These are phyloP conservation scores for Ahaetulla prasina DNA, from an alignment of 2,113 vertebrate species.

Conservation along the genomic window DNA sequence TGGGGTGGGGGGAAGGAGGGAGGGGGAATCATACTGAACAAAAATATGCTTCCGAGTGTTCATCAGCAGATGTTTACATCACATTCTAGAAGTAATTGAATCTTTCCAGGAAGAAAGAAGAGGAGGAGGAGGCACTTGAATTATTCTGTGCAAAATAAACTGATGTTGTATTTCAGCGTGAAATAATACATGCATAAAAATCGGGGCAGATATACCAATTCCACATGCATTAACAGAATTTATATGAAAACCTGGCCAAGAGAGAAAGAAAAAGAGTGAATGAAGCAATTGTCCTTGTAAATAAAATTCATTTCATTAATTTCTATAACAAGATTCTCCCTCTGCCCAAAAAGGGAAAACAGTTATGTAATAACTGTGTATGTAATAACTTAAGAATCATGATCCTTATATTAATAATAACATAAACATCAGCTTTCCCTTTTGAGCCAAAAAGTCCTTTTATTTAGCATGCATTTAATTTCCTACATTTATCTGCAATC, in stretches of 20 bases:
- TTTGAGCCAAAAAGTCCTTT: background rate
- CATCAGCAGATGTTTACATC: slow-evolving; percentile 41
- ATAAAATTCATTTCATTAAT: background rate
- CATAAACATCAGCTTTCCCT: background rate
- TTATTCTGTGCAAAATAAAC: slow-evolving; percentile 30
- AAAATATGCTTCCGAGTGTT: slow-evolving; percentile 34
- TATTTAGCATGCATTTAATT: background rate
- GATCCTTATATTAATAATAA: background rate
- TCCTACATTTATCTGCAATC: slow-evolving; percentile 35
- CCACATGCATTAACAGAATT: background rate
- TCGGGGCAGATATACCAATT: slow-evolving; percentile 6
- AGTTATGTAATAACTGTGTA: background rate
- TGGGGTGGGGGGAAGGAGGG: no score
- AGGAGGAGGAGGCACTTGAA: background rate
- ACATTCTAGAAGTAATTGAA: slow-evolving; percentile 31
- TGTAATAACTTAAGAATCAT: no score
- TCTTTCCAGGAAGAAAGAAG: slow-evolving; percentile 29
- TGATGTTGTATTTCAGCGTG: slow-evolving; percentile 42
- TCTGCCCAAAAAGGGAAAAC: background rate
- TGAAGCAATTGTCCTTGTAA: background rate
- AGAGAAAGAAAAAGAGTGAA: background rate
- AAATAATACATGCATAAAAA: background rate
- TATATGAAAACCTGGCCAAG: background rate
- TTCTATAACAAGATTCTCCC: background rate
- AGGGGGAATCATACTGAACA: slow-evolving; percentile 37